phyloP scores from a whole-genome alignment of 2,113 vertebrate genomes.

The Marcusenius ussheri region DNA sequence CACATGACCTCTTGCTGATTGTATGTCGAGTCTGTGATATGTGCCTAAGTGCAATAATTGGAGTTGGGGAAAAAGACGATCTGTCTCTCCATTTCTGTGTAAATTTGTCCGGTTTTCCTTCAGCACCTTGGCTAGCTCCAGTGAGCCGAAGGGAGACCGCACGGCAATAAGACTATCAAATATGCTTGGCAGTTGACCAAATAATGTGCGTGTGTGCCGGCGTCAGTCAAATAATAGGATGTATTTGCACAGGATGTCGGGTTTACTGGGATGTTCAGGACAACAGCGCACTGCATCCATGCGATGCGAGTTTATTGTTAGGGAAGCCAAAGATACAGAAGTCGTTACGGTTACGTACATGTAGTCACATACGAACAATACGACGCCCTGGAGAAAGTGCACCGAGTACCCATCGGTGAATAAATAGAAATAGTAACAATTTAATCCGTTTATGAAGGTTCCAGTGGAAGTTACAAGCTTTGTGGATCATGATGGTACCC shows the following conservation, averaged over 20 bases:
- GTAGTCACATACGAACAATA: background rate
- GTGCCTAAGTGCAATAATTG: background rate
- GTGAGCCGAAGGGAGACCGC: background rate
- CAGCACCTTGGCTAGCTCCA: conserved; percentile 65
- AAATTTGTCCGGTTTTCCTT: conserved; percentile 31
- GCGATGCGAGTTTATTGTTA: background rate
- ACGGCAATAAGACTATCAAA: conserved; percentile 10
- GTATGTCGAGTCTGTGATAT: background rate
- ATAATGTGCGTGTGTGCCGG: conserved; percentile 5
- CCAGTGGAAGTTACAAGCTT: conserved; percentile 15
- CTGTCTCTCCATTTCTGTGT: background rate
- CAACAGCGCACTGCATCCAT: background rate
- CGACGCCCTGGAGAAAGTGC: background rate
- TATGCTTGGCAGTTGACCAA: background rate
- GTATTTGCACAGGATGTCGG: background rate
- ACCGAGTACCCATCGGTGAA: conserved; percentile 8
- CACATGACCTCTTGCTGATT: conserved; percentile 35
- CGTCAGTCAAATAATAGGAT: background rate
- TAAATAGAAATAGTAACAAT: background rate
- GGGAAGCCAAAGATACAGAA: background rate
- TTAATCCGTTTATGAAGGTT: conserved; percentile 16
- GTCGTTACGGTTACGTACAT: background rate
- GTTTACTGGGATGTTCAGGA: background rate
- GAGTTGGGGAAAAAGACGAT: background rate
- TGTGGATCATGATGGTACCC: conserved; percentile 47